Evolutionary conservation across 2,797 vertebrate species (phyloP), one percentile per base, ranked within the genome.

Genomic region (Petrocephalus sullivani): DNA sequence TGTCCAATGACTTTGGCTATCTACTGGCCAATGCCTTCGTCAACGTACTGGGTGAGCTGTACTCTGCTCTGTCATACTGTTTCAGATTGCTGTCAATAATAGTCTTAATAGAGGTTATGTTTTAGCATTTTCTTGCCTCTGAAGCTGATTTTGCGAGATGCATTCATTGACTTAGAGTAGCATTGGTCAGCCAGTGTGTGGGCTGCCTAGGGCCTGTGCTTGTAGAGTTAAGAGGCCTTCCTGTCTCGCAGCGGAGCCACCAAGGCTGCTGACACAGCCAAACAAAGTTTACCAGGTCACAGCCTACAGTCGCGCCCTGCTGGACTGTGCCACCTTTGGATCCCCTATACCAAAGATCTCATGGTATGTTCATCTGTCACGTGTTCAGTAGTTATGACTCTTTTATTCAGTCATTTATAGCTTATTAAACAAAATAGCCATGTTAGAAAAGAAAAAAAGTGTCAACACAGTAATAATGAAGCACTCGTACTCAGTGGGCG

Each of bases 1-100:
- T 97, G 41, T 98, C 98, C 88, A 99, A 99, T 90, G 96, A 98
- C 87, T 99, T 97, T 64, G 98, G 98, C 89, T 99, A 99, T 92
- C 93, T 98, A 89, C 90, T 99, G 90, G 97, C 97, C 88, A 99
- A 99, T 0, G 97, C 97, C 21, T 99, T 99, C 93, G 96, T 99
- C 87, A 99, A 96, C 87, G 97, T 99, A 89, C 94, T 99, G 5
- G 97, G 98, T 99, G 94, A 96, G 97, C 92, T 46, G 33, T n/a
- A 14, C 54, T 28, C 49, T 23, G 46, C 19, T 75, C 33, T 14
- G 7, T 46, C 16, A 21, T 19, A 51, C 19, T 83, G 41, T 49
- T 8, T 21, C 37, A 78, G 14, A 1, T n/a, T 46, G 4, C 71
- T 46, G 14, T 78, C 71, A 78, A 19, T 19, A 78, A 46, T 46